phyloP scores from a whole-genome alignment of 2,797 vertebrate species.

The Sciaenops ocellatus region DNA sequence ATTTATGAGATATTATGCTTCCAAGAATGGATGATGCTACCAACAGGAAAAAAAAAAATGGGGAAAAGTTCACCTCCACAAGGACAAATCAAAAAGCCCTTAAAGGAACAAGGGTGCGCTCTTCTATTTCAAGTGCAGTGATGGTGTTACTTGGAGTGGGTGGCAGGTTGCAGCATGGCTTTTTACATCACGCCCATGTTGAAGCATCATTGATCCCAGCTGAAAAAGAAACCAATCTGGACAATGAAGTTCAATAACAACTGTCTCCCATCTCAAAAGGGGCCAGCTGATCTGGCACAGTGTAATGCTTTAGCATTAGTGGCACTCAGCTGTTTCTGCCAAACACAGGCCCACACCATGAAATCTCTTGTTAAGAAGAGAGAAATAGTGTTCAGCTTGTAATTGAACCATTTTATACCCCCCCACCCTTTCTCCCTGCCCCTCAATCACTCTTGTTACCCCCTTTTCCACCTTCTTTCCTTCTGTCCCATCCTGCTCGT shows the following conservation, averaged over 20 bases:
- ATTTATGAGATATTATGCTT: not conserved
- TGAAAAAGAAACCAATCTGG: constrained; percentile 95
- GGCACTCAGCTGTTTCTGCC: constrained; percentile 98
- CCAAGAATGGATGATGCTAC: not conserved
- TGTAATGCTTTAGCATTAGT: constrained; percentile 95
- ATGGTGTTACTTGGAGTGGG: constrained; percentile 64
- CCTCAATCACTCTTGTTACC: constrained; percentile 76
- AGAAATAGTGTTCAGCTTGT: constrained; percentile 99
- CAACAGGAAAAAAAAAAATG: not conserved
- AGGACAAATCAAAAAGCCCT: constrained; percentile 18
- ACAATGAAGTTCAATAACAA: constrained; percentile 99
- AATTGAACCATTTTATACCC: constrained; percentile 99
- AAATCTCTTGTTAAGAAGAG: constrained; percentile 99
- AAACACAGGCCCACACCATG: constrained; percentile 95
- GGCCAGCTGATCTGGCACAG: constrained; percentile 90
- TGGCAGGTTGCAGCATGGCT: constrained; percentile 88
- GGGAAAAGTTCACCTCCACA: not conserved
- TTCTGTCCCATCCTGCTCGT: constrained; percentile 82
- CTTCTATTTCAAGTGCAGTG: constrained; percentile 29
- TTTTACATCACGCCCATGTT: constrained; percentile 94
- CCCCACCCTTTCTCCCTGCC: constrained; percentile 71
- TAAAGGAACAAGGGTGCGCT: constrained; percentile 19
- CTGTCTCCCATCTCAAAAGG: constrained; percentile 90
- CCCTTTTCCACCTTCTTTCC: constrained; percentile 68
- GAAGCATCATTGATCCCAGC: constrained; percentile 97